Base-by-base conservation (phyloP, 2,113 vertebrate species). In the Etheostoma cragini region DNA sequence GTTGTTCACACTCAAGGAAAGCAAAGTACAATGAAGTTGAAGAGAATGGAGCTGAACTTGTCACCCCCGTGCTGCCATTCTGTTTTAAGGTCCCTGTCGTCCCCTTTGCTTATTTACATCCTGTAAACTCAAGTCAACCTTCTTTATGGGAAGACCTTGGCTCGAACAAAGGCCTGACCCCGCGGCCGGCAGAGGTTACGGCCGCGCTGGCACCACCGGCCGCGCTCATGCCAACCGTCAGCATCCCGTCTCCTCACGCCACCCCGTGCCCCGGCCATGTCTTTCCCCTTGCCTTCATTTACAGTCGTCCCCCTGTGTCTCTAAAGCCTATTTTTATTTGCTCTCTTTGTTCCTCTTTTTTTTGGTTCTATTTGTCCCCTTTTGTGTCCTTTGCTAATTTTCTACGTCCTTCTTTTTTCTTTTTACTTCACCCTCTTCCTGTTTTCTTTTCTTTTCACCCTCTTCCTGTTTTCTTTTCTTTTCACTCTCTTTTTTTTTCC, bases 121-220 rank as follows among this genome's bases (percentile, higher is more conserved):
- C 92, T 91, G 92, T 91, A 89, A 92, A 90, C 90, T 90, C 10
- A 66, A 71, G 77, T 80, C 85, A 84, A 85, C 88, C 87, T 76
- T 76, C 79, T 86, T 73, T 74, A 60, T 57, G 72, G 74, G 85
- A 87, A 89, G 87, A 88, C 93, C 91, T 92, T 87, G 84, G 61
- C 80, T 86, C 7, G 22, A 92, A 91, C 89, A 93, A 94, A 94
- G 84, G 85, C 86, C 79, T 87, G 90, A 91, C 91, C 90, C 88
- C 47, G 3, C 80, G 54, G 81, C 77, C 84, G 50, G 8, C 81
- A 63, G 8, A 21, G 90, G 91, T 94, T 90, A 90, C 73, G 67
- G 82, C 91, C 80, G 60, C 5, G 30, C 65, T 89, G 90, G 88
- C 89, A 86, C 90, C 90, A 65, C 58, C 46, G 42, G 62, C 62